Conservation (phyloP, 1,140 invertebrate species). For the Trichonephila clavata region DNA sequence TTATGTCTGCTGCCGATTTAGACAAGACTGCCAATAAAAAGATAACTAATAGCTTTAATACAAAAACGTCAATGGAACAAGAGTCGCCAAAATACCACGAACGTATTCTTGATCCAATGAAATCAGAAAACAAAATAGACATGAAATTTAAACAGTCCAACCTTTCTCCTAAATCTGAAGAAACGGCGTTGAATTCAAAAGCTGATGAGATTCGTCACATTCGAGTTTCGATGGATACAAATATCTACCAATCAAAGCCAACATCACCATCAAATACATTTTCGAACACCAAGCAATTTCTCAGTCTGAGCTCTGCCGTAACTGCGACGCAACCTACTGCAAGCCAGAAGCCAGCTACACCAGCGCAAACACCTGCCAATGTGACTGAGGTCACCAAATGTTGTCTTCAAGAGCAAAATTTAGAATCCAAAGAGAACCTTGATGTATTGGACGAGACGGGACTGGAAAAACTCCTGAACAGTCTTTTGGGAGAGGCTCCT, state of each 20-base stretch:
- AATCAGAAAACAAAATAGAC: background rate
- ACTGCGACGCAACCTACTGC: background rate
- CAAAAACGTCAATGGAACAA: background rate
- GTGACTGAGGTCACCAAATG: background rate
- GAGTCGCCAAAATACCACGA: background rate
- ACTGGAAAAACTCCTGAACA: constrained; percentile 63
- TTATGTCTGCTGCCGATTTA: constrained; percentile 34
- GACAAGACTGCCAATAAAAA: background rate
- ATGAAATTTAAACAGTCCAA: background rate
- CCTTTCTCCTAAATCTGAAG: background rate
- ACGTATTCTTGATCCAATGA: background rate
- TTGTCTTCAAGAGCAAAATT: background rate
- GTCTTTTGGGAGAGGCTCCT: constrained; percentile 54
- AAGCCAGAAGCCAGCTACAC: background rate
- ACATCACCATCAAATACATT: background rate
- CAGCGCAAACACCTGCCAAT: background rate
- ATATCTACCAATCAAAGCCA: background rate
- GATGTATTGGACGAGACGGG: constrained; percentile 56
- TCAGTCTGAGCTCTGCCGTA: constrained; percentile 59
- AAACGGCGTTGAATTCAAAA: background rate
- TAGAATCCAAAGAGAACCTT: background rate
- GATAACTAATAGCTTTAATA: background rate
- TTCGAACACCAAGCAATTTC: constrained; percentile 11
- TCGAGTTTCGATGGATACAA: constrained; percentile 72
- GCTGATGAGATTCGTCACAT: constrained; percentile 68